Conservation (phyloP, 2,888 invertebrate genomes). For the Epistrophella euchroma region DNA sequence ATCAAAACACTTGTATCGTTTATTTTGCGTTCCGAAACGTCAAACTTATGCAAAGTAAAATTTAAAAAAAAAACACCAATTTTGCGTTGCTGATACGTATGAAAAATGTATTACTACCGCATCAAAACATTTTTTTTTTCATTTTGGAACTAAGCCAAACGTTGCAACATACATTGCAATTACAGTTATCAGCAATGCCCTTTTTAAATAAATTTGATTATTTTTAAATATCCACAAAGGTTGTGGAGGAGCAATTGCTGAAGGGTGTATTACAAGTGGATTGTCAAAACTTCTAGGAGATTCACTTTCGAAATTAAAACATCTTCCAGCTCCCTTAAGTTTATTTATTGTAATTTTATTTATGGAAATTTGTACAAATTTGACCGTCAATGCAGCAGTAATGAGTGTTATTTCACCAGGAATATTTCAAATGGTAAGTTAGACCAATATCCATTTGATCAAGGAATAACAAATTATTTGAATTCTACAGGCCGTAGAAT, state of each 20-base stretch:
- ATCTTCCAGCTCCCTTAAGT: conserved; percentile 10
- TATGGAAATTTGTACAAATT: conserved; percentile 27
- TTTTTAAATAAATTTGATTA: neutral
- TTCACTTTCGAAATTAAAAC: neutral
- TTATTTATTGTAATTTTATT: conserved; percentile 13
- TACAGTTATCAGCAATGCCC: too few species aligned
- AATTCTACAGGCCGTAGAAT: conserved; percentile 34
- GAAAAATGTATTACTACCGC: too few species aligned
- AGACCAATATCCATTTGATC: neutral
- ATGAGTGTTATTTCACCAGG: conserved; percentile 40
- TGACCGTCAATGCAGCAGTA: conserved; percentile 21
- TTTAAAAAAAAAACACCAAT: too few species aligned
- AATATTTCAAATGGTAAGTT: conserved; percentile 42
- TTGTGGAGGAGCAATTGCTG: conserved; percentile 42
- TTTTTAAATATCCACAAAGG: conserved; percentile 14
- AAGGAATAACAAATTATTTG: neutral
- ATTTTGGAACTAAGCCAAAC: too few species aligned
- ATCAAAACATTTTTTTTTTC: too few species aligned
- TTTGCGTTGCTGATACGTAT: too few species aligned
- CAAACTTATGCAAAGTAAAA: too few species aligned
- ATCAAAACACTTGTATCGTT: too few species aligned
- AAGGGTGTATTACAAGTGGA: conserved; percentile 37
- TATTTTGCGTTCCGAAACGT: too few species aligned
- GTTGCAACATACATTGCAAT: too few species aligned
- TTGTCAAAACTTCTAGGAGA: conserved; percentile 16